Conservation (phyloP, 2,113 vertebrate genomes). For the Strigops habroptila region DNA sequence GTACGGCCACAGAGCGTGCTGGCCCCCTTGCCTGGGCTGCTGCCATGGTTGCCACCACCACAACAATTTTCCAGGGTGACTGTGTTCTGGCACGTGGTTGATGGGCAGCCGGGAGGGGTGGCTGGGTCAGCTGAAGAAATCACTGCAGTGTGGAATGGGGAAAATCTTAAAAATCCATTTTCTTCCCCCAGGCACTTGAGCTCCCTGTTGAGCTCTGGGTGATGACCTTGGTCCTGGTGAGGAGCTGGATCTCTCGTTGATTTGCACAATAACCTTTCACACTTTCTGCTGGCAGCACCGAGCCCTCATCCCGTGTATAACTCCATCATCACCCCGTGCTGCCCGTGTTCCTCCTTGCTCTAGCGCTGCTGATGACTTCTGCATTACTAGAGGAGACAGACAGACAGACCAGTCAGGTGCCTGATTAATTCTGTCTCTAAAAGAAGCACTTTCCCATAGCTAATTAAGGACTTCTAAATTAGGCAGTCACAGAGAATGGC, state of each 20-base stretch:
- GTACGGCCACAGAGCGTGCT: neutral
- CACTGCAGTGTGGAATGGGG: neutral
- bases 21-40: neutral
- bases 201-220: neutral
- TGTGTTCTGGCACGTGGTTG: neutral
- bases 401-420: neutral
- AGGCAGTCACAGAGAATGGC: neutral
- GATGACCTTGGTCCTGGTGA: neutral
- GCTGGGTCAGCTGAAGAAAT: neutral
- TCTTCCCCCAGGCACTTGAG: neutral
- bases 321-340: rapidly evolving
- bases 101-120: neutral
- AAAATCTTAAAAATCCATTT: neutral
- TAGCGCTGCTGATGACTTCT: neutral
- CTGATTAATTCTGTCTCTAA: neutral
- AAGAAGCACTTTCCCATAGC: neutral
- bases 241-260: neutral
- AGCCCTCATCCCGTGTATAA: rapidly evolving
- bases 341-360: neutral
- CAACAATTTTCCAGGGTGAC: neutral
- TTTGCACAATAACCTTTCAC: neutral
- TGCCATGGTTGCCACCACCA: neutral
- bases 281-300: neutral
- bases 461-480: slow-evolving; percentile 15
- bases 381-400: neutral